phyloP scores from a whole-genome alignment of 2,113 vertebrate genomes.

The Chionomys nivalis region DNA sequence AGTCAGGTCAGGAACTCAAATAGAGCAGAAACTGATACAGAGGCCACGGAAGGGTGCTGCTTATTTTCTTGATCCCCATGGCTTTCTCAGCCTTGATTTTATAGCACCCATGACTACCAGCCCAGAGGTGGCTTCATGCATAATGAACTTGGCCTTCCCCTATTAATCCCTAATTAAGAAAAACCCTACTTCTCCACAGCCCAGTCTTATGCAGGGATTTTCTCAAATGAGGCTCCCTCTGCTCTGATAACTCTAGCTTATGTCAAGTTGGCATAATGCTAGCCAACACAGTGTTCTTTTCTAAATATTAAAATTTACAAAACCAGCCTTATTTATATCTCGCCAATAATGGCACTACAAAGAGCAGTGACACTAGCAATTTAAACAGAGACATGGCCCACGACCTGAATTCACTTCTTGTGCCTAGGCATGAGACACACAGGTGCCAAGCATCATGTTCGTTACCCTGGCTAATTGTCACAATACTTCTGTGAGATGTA shows the following conservation, averaged over 20 bases:
- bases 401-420: not conserved
- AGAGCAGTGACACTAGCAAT: not conserved
- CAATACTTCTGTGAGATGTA: not conserved
- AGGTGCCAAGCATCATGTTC: not conserved
- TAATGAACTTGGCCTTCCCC: not conserved
- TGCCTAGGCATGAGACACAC: no score
- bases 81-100: not conserved
- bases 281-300: not conserved
- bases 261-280: not conserved
- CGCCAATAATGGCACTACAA: not conserved
- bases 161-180: not conserved
- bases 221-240: not conserved
- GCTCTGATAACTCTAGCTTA: not conserved
- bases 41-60: not conserved
- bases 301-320: not conserved
- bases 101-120: not conserved
- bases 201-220: not conserved
- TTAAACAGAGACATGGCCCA: not conserved
- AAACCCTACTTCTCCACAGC: not conserved
- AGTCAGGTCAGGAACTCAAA: not conserved
- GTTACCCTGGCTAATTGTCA: no score
- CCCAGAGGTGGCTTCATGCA: not conserved
- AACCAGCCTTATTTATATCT: not conserved
- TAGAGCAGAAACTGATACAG: not conserved
- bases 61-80: not conserved